phyloP scores from a whole-genome alignment of 1,140 invertebrate species.

The Luehdorfia chinensis region DNA sequence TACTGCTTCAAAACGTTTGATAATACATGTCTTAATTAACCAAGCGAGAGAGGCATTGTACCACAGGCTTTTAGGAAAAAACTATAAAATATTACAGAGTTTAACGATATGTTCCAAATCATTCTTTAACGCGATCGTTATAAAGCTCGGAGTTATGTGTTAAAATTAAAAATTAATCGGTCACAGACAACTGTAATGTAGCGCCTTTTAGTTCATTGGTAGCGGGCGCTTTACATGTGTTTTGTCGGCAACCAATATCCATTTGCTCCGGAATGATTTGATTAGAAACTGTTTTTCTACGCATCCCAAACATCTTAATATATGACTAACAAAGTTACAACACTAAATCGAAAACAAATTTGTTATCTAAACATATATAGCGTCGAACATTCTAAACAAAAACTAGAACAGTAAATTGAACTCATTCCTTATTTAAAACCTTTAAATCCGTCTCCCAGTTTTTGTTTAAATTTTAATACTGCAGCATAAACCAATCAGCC shows the following conservation, averaged over 20 bases:
- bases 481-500: conserved; percentile 43
- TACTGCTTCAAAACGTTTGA: conserved; percentile 73
- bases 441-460: too few relatives aligned
- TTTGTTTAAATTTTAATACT: conserved; percentile 44
- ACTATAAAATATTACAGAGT: conserved; percentile 16
- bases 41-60: conserved; percentile 52
- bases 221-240: conserved; percentile 59
- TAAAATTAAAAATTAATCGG: conserved; percentile 20
- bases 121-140: conserved; percentile 19
- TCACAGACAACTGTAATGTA: conserved; percentile 22
- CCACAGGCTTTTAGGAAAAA: conserved; percentile 29
- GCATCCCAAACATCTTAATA: conserved; percentile 27
- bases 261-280: conserved; percentile 54
- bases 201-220: conserved; percentile 38
- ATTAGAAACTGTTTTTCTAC: conserved; percentile 46
- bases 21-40: conserved; percentile 77
- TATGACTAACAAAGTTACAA: conserved; percentile 5
- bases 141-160: conserved; percentile 21
- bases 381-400: neutral
- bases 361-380: neutral
- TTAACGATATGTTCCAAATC: conserved; percentile 25
- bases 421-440: neutral
- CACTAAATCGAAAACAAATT: conserved; percentile 13
- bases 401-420: conserved; percentile 26
- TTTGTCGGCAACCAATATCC: conserved; percentile 58